phyloP scores from a whole-genome alignment of 2,113 vertebrate species.

The Xerus inauris region DNA sequence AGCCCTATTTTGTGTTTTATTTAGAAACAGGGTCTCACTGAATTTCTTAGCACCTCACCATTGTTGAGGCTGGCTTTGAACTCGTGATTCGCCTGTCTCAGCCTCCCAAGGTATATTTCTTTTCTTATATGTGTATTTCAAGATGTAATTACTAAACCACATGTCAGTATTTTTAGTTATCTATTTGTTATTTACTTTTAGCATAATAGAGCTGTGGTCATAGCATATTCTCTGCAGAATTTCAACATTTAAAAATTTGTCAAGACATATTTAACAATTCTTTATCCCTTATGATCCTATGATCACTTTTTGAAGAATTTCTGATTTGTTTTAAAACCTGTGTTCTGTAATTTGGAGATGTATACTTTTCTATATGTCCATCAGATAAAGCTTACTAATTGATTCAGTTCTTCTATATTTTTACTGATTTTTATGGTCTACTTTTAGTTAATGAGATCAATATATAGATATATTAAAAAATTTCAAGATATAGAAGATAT shows the following conservation, averaged over 20 bases:
- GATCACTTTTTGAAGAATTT: background rate
- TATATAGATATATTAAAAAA: background rate
- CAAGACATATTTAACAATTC: background rate
- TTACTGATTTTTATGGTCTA: background rate
- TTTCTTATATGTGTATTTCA: background rate
- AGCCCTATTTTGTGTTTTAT: too few species aligned
- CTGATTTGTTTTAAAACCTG: background rate
- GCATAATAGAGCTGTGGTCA: background rate
- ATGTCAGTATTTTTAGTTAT: background rate
- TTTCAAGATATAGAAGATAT: background rate
- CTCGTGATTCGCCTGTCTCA: too few species aligned
- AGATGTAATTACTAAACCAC: background rate
- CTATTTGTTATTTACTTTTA: background rate
- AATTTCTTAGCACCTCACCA: too few species aligned
- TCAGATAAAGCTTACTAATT: background rate
- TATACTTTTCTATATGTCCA: background rate
- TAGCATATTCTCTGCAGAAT: background rate
- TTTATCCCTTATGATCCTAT: background rate
- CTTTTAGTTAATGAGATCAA: background rate
- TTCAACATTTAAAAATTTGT: conserved; percentile 17
- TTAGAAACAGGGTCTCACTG: too few species aligned
- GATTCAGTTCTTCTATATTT: background rate
- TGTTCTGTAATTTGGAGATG: background rate
- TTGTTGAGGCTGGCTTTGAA: too few species aligned
- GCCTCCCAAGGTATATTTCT: background rate